A percentile compares a stretch with the other conserved stretches of the same genome.
phyloP scores from a whole-genome alignment of 1,140 invertebrate genomes.

The Aporrectodea caliginosa region DNA sequence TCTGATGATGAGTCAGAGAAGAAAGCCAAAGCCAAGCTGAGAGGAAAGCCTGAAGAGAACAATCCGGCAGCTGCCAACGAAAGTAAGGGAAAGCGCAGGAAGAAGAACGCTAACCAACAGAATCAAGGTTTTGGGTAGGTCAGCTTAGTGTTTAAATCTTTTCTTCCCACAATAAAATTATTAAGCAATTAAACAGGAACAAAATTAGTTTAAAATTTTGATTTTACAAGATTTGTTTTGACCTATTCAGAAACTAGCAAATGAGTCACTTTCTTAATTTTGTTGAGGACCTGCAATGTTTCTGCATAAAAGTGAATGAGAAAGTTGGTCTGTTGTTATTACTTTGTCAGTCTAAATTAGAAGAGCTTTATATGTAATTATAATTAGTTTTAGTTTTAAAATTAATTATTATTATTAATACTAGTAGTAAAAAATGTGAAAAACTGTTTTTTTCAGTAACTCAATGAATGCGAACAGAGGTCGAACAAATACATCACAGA shows the following conservation, averaged over 20 bases:
- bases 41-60: not conserved
- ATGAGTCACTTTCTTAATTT: not conserved
- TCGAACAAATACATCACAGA: too few relatives aligned
- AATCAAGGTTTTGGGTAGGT: not conserved
- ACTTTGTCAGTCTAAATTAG: too few relatives aligned
- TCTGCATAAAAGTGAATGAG: not conserved
- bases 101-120: not conserved
- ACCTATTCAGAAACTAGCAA: not conserved
- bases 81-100: not conserved
- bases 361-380: too few relatives aligned
- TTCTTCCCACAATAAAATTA: too few relatives aligned
- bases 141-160: not conserved
- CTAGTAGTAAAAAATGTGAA: too few relatives aligned
- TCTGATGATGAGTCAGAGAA: constrained; percentile 85
- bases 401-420: too few relatives aligned
- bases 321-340: not conserved
- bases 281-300: not conserved
- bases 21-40: constrained; percentile 46
- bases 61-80: not conserved
- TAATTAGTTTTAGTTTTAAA: too few relatives aligned
- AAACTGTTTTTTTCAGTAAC: too few relatives aligned
- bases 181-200: too few relatives aligned
- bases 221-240: not conserved
- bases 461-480: too few relatives aligned
- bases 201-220: not conserved